phyloP scores from a whole-genome alignment of 2,888 invertebrate genomes.

The Tipula lateralis region DNA sequence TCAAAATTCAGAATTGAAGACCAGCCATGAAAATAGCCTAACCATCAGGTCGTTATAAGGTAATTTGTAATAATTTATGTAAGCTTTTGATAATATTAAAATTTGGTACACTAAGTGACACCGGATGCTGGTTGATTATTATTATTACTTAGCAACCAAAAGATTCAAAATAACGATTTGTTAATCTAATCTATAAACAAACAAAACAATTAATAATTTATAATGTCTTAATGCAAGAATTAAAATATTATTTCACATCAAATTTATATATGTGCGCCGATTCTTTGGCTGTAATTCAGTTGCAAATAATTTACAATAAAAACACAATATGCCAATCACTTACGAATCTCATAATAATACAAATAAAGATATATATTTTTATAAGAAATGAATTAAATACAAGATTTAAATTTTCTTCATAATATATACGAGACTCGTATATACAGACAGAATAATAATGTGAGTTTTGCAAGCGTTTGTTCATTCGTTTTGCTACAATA shows the following conservation, averaged over 20 bases:
- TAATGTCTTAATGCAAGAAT: background rate
- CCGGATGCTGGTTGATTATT: too few relatives aligned
- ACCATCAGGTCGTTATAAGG: too few relatives aligned
- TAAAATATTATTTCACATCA: background rate
- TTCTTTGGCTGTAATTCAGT: background rate
- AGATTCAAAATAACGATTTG: too few relatives aligned
- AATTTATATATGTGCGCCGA: too few relatives aligned
- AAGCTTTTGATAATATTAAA: too few relatives aligned
- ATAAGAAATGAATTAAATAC: background rate
- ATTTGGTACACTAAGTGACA: too few relatives aligned
- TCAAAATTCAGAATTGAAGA: too few relatives aligned
- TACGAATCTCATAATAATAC: background rate
- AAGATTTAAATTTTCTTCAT: background rate
- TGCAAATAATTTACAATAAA: background rate
- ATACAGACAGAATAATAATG: conserved; percentile 3
- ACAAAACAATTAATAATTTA: background rate
- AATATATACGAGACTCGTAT: background rate
- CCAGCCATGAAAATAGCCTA: too few relatives aligned
- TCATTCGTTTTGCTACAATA: background rate
- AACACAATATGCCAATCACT: background rate
- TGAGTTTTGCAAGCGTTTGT: background rate
- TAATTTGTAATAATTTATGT: too few relatives aligned
- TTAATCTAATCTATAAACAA: too few relatives aligned
- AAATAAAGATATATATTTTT: background rate
- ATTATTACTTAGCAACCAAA: too few relatives aligned